Evolutionary conservation across 2,797 vertebrate genomes (phyloP), one percentile per base, ranked within the genome.

Genomic region (Percopsis omiscomaycus): DNA sequence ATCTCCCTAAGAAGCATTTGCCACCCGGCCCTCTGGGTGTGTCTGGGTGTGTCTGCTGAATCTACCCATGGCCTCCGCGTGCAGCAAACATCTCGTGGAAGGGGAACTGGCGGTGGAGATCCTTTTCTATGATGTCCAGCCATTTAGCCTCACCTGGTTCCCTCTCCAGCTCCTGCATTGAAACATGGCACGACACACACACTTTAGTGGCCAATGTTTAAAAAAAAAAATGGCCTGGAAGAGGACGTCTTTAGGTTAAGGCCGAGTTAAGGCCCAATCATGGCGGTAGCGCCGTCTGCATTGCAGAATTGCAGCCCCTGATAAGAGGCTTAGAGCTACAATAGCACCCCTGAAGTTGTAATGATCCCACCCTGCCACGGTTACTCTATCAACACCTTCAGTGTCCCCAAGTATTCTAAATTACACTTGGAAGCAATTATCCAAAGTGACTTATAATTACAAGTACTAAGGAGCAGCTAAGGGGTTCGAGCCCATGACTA

Each of bases 71-170:
- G 51, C 95, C 94, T 1, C 94, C 95, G 5, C 95, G 93, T 55
- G 94, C 94, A 66, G 93, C 94, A 83, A 96, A 96, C 94, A 96
- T 95, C 87, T 96, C 95, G 11, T 96, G 95, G 83, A 96, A 95
- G 45, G 94, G 95, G 66, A 96, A 96, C 87, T 96, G 95, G 45
- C 95, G 88, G 79, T 96, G 95, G 9, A 96, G 89, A 74, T 96
- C 95, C 80, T 96, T 96, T 86, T 96, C 95, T 58, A 96, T 96
- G 72, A 96, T 95, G 77, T 97, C 95, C 74, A 96, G 71, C 95
- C 95, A 97, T 69, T 96, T 96, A 11, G 95, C 93, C 68, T 97
- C 95, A 30, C 95, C 95, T 8, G 78, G 86, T 48, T 94, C 93
- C 57, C 93, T 88, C 78, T 96, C 95, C 85, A 96, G 86, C 72